Percentiles rank a stretch among this genome's conserved stretches.
Conservation (phyloP, 2,797 vertebrate genomes). For the Falco cherrug region DNA sequence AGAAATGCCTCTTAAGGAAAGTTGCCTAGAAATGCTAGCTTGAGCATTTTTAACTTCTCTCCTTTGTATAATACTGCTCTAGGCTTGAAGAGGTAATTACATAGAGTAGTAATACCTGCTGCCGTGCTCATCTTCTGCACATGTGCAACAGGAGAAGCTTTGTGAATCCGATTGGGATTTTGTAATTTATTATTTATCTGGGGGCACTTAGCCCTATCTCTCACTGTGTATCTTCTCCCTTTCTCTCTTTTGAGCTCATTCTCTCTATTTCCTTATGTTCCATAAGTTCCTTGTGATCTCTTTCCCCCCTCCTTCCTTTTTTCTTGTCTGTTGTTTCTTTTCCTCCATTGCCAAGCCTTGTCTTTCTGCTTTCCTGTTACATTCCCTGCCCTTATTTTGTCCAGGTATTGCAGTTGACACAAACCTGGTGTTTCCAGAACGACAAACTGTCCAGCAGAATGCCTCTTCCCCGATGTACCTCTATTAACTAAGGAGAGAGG, state of each 20-base stretch:
- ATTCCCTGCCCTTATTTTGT: neutral
- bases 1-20: slow-evolving; percentile 27
- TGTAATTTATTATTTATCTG: neutral
- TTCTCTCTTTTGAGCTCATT: neutral
- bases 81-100: neutral
- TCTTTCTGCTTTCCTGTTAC: neutral
- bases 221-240: neutral
- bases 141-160: neutral
- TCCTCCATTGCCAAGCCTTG: neutral
- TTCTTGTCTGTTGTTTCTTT: neutral
- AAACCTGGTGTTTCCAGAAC: neutral
- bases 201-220: rapidly evolving
- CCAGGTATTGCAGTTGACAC: neutral
- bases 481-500: neutral
- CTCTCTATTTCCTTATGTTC: neutral
- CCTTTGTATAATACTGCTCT: neutral
- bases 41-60: slow-evolving; percentile 28
- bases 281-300: neutral
- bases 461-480: neutral
- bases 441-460: neutral
- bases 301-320: neutral
- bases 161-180: neutral
- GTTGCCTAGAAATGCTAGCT: slow-evolving; percentile 22
- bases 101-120: neutral
- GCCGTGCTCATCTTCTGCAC: neutral